Evolutionary conservation across 2,888 invertebrate genomes (phyloP), one percentile per base, ranked within the genome.

Genomic region (Brenthis ino): DNA sequence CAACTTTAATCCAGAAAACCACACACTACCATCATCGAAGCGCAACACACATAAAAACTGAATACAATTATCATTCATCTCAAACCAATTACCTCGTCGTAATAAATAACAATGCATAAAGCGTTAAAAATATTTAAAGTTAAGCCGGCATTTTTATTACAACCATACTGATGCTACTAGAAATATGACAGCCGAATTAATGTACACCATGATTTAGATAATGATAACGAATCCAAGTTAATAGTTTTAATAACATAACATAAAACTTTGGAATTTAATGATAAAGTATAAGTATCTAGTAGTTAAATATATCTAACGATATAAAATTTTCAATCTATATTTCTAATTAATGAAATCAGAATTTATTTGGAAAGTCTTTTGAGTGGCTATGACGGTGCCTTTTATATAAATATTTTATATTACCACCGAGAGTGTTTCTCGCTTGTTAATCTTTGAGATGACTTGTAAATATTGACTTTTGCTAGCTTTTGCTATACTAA

Each of bases 291-390:
- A 74, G 73, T 69, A 74, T 77, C 75, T 71, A 69, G 65, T 68
- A 72, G 74, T 73, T 67, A 66, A 65, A 69, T 53, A 58, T 24
- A 58, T 66, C 53, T 47, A 48, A 37, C 6, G 24, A 51, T 56
- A 24, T 61, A 24, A 56, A 61, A 61, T 33, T 64, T 64, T 66
- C 78, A 75, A 75, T 75, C 82, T 76, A 86, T 87, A 86, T 85
- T 86, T 82, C 85, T 87, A 89, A 90, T 88, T 90, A 89, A 89
- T 88, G 83, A 85, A 88, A 89, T 89, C 85, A 64, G 67, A 67
- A 67, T 71, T 51, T 77, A 77, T 72, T 76, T 71, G 20, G 78
- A 81, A 64, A 56, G 50, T 69, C 57, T 71, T 66, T 69, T 71
- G 66, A 69, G 64, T 66, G 69, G 66, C 47, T 56, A 55, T 5